Base-by-base conservation (phyloP, 2,797 vertebrate species). In the Ctenopoma kingsleyae region DNA sequence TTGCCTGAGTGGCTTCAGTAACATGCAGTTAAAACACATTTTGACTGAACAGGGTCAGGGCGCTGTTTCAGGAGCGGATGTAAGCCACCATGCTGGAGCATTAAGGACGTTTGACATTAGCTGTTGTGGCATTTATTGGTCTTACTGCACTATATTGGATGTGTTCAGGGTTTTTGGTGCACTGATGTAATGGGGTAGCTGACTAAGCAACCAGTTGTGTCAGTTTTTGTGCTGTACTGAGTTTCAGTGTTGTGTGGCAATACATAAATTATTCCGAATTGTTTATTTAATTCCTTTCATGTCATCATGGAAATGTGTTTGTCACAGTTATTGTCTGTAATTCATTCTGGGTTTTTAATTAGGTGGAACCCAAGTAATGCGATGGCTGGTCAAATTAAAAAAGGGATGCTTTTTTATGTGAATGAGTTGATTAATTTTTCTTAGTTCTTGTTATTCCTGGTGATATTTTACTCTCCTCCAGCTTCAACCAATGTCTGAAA, bases 31-130 rank as follows among this genome's bases (percentile, higher is more conserved):
- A 76, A 85, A 90, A 91, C 84, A 65, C 66, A 88, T 67, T 85
- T 52, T 91, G 89, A 92, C 83, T 83, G 88, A 93, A 91, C 89
- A 81, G 83, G 91, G 89, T 92, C 91, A 91, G 64, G 67, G 67
- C 17, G 30, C 57, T 35, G 41, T 51, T 85, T 78, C 52, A 38
- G 53, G 66, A 16, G 60, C 48, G 13, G 63, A 62, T 71, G 44
- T 41, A 43, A 67, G 32, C 51, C 49, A 62, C 55, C 53, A 16
- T 52, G 40, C 25, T 57, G 50, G 5, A 86, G 59, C 66, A 64
- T 63, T 76, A 46, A 50, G 41, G 55, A 71, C 64, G 41, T 67
- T 71, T 81, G 71, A 32, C 78, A 66, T 84, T 58, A 64, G 52
- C 63, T 62, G 49, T 57, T 60, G 23, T 50, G n/a, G 22, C 23